A percentile compares a stretch with the other conserved stretches of the same genome.
phyloP scores from a whole-genome alignment of 2,888 invertebrate genomes.

The Diadromus collaris region DNA sequence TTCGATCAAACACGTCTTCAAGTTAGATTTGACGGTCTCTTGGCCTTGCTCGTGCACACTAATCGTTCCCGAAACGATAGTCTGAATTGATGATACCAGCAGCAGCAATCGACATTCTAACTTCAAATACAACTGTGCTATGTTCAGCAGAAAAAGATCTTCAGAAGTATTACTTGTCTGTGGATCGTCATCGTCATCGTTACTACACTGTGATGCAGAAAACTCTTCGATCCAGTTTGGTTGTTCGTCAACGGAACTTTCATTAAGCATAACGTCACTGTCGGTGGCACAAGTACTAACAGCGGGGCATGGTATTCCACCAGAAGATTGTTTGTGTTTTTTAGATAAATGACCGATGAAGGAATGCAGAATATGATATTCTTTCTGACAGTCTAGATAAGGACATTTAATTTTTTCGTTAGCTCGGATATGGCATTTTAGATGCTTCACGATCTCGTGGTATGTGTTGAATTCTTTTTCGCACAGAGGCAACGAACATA shows the following conservation, averaged over 20 bases:
- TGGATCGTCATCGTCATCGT: conserved; percentile 1
- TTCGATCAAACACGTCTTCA: conserved; percentile 28
- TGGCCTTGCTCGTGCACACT: conserved; percentile 56
- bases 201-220: not conserved
- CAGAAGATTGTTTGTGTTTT: conserved; percentile 43
- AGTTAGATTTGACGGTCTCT: conserved; percentile 45
- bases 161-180: not conserved
- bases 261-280: too few species aligned
- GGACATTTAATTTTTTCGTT: conserved; percentile 47
- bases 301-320: too few species aligned
- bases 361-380: conserved; percentile 51
- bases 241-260: not conserved
- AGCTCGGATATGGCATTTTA: conserved; percentile 54
- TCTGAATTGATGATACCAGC: conserved; percentile 60
- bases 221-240: not conserved
- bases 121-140: conserved; percentile 62
- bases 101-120: conserved; percentile 61
- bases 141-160: conserved; percentile 23
- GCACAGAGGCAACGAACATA: conserved; percentile 34
- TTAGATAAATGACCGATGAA: conserved; percentile 58
- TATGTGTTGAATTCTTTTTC: conserved; percentile 34
- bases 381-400: conserved; percentile 39
- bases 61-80: conserved; percentile 54
- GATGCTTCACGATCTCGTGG: conserved; percentile 45
- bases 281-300: too few species aligned